Evolutionary conservation across 2,888 invertebrate genomes (phyloP), one percentile per base, ranked within the genome.

Genomic region (Chromoteleia sp.): DNA sequence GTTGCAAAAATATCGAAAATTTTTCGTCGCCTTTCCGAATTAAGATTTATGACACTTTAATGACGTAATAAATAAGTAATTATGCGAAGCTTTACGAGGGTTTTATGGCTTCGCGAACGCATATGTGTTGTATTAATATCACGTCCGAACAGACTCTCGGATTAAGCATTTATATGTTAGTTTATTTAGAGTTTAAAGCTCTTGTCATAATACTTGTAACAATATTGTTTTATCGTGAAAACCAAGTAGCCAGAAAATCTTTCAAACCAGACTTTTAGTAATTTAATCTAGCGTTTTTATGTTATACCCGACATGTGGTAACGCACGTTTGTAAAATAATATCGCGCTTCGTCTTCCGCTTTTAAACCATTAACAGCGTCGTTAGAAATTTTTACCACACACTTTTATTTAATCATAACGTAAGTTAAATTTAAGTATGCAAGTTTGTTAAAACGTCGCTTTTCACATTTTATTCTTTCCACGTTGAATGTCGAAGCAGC

Each of bases 201-300:
- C 19, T 17, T 65, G 56, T 56, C 39, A 45, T 50, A 59, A 70
- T 70, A 36, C 56, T 56, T 25, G 58, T 50, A 59, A 39, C 39
- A 59, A 59, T 59, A 58, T 71, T 71, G 36, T 59, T 71, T 50
- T 59, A 59, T 39, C 50, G 29, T 12, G 15, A 39, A 50, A 39
- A 45, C 50, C 33, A 59, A 59, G 70, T 50, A 39, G 58, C 15
- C 17, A 12, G 29, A 50, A 59, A 71, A 59, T 29, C 29, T 48
- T 71, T 25, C 21, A 25, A 48, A 25, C 12, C 48, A 7, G n/a
- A n/a, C 48, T 48, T 48, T 48, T 14, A 39, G 41, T 17, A 61
- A 61, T 30, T 17, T 17, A 61, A 61, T 43, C 43, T 25, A 6
- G 17, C 12, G 14, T 43, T 61, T 61, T 43, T 45, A 61, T 30